Evolutionary conservation across 2,888 invertebrate species (phyloP).

Genomic region (Zygogramma bicolorata): DNA sequence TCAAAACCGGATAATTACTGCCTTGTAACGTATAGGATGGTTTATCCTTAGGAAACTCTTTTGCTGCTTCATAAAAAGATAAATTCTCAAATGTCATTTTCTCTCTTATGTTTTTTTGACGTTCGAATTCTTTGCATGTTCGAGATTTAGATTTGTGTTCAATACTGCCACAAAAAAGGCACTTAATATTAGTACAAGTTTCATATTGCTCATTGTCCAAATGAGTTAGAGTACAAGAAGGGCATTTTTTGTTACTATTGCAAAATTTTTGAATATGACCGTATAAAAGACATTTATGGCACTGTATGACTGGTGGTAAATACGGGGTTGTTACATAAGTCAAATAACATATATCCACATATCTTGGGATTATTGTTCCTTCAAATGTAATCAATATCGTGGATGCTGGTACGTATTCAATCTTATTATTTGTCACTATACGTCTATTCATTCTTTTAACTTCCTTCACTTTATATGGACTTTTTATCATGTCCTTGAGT

Average conservation of each 20-base stretch:
- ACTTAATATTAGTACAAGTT: neutral
- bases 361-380: too few species aligned
- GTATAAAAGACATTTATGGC: neutral
- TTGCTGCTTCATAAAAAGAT: neutral
- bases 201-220: neutral
- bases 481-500: too few species aligned
- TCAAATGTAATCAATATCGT: too few species aligned
- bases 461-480: too few species aligned
- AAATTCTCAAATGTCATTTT: conserved; percentile 2
- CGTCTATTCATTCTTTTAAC: too few species aligned
- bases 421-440: too few species aligned
- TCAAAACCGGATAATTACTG: neutral
- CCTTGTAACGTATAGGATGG: neutral
- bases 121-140: conserved; percentile 2
- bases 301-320: neutral
- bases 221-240: neutral
- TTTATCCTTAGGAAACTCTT: neutral
- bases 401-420: too few species aligned
- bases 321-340: too few species aligned
- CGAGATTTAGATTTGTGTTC: neutral
- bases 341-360: too few species aligned
- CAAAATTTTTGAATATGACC: neutral
- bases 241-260: neutral
- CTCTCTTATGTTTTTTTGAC: conserved; percentile 1
- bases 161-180: neutral